Percentiles rank a stretch among this genome's conserved stretches.
These are phyloP conservation scores for Tetramorium bicarinatum DNA, from an alignment of 2,888 invertebrate species.

Conservation along the genomic window DNA sequence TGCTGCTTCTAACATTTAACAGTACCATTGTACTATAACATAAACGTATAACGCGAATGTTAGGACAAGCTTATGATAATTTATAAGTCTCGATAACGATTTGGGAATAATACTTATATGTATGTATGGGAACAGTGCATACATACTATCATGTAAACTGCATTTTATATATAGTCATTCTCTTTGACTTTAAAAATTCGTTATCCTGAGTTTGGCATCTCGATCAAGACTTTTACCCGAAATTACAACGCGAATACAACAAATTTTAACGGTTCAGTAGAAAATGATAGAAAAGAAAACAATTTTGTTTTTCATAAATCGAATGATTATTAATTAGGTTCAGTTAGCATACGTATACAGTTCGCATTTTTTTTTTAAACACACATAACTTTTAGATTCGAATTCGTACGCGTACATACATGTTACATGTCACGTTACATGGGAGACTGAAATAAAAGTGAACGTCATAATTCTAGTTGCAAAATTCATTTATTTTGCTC, in stretches of 20 bases:
- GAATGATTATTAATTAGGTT: slow-evolving; percentile 17
- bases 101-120: background rate
- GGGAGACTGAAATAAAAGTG: slow-evolving; percentile 54
- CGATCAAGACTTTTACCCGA: background rate
- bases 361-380: slow-evolving; percentile 3
- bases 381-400: slow-evolving; percentile 47
- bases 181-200: background rate
- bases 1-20: too few species aligned
- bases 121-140: background rate
- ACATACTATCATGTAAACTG: slow-evolving; percentile 8
- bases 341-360: background rate
- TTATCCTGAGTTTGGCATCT: slow-evolving; percentile 12
- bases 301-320: background rate
- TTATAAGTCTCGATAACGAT: slow-evolving; percentile 7
- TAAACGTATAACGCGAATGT: background rate
- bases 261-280: background rate
- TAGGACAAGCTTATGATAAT: slow-evolving; percentile 17
- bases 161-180: background rate
- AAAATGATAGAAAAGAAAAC: background rate
- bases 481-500: slow-evolving; percentile 76
- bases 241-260: background rate
- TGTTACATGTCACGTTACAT: slow-evolving; percentile 17
- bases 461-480: slow-evolving; percentile 68
- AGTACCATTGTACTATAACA: too few species aligned
- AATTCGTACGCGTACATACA: slow-evolving; percentile 27